phyloP scores from a whole-genome alignment of 92 coral and sea anemone genomes.

The Anthopleura xanthogrammica region DNA sequence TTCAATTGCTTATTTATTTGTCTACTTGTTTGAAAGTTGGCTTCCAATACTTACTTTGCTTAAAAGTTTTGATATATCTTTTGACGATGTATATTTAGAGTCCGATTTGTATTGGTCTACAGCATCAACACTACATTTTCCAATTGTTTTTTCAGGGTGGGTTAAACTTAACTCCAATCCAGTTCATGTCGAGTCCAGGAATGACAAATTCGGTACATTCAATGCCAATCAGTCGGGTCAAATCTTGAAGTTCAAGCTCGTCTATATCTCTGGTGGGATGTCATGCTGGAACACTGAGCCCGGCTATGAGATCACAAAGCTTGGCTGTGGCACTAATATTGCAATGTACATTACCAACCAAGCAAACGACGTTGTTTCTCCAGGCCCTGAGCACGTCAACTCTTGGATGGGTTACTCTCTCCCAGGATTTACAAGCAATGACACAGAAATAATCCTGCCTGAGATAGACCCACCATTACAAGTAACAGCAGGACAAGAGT shows the following conservation, averaged over 20 bases:
- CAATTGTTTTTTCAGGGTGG: background rate
- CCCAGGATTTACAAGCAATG: background rate
- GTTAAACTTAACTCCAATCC: slow-evolving; percentile 1
- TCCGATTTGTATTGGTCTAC: too few relatives aligned
- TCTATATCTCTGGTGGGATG: slow-evolving; percentile 12
- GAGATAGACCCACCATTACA: too few relatives aligned
- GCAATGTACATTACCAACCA: background rate
- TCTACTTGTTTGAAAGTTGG: too few relatives aligned
- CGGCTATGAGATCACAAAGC: background rate
- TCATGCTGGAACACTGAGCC: background rate
- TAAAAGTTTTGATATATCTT: too few relatives aligned
- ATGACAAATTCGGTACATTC: background rate
- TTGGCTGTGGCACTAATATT: background rate
- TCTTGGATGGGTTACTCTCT: too few relatives aligned
- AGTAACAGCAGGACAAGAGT: too few relatives aligned
- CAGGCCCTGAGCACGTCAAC: background rate
- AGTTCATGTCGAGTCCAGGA: background rate
- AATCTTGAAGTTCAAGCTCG: slow-evolving; percentile 7
- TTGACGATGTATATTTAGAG: too few relatives aligned
- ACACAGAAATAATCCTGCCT: too few relatives aligned
- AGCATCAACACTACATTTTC: too few relatives aligned
- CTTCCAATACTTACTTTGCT: too few relatives aligned
- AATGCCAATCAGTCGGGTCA: background rate
- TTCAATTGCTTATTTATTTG: too few relatives aligned
- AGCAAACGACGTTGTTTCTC: background rate